A percentile compares a stretch with the other conserved stretches of the same genome.
Conservation (phyloP, 1,140 invertebrate species). For the Melitaea cinxia region DNA sequence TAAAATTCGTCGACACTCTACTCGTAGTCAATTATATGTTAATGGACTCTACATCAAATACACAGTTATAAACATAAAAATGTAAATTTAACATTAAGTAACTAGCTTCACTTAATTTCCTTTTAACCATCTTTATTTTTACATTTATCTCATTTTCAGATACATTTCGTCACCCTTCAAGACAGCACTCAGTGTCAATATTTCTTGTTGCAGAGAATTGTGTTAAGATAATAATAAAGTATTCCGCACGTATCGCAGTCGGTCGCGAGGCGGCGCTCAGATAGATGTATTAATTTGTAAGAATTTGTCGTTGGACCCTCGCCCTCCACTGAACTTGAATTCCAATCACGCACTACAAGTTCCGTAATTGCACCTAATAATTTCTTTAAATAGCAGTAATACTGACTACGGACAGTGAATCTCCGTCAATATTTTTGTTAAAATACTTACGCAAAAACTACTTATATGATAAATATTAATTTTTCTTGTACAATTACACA, state of each 20-base stretch:
- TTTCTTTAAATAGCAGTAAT: constrained; percentile 72
- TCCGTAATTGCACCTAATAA: constrained; percentile 80
- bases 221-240: constrained; percentile 67
- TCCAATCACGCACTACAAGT: constrained; percentile 80
- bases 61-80: no score
- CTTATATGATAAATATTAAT: no score
- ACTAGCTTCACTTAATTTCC: no score
- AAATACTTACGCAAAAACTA: background rate
- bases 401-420: constrained; percentile 33
- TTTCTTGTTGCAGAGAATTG: constrained; percentile 45
- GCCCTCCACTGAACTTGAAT: constrained; percentile 57
- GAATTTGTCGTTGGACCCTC: constrained; percentile 77
- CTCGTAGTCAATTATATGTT: no score
- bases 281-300: constrained; percentile 81
- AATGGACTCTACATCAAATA: no score
- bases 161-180: background rate
- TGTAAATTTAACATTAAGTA: no score
- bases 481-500: no score
- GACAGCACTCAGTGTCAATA: constrained; percentile 37
- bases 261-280: constrained; percentile 55
- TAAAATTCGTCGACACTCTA: no score
- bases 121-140: no score
- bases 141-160: background rate
- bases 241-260: constrained; percentile 71
- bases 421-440: constrained; percentile 1